Conservation (phyloP, 2,888 invertebrate genomes). For the Lumbricus terrestris region DNA sequence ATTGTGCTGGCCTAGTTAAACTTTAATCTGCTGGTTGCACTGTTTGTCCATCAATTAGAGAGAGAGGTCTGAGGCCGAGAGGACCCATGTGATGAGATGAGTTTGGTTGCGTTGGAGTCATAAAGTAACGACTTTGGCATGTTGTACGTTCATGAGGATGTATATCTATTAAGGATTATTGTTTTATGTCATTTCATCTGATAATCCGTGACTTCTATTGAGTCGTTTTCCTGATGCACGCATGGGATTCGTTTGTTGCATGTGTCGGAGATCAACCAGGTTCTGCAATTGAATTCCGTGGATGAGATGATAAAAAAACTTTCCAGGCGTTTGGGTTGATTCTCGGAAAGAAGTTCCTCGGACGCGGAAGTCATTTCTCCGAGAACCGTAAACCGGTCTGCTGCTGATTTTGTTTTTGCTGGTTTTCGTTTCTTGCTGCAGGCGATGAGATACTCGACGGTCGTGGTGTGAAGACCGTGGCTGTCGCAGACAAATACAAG, state of each 20-base stretch:
- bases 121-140: neutral
- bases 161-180: neutral
- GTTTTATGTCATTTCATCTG: neutral
- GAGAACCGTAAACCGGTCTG: too few relatives aligned
- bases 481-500: neutral
- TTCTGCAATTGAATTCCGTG: neutral
- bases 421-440: neutral
- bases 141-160: neutral
- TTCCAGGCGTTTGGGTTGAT: neutral
- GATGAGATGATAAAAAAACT: neutral
- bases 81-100: neutral
- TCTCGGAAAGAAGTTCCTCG: too few relatives aligned
- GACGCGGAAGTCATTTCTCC: too few relatives aligned
- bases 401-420: neutral
- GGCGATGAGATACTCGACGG: constrained; percentile 9
- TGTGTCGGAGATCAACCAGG: neutral
- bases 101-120: neutral
- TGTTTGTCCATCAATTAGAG: neutral
- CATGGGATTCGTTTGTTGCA: neutral
- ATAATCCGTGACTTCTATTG: neutral
- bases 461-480: neutral
- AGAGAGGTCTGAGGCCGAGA: neutral
- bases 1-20: neutral
- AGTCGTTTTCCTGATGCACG: neutral
- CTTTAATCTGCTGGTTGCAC: neutral